Evolutionary conservation across 2,113 vertebrate species (phyloP), one percentile per base, ranked within the genome.

Genomic region (Seriola dumerili): DNA sequence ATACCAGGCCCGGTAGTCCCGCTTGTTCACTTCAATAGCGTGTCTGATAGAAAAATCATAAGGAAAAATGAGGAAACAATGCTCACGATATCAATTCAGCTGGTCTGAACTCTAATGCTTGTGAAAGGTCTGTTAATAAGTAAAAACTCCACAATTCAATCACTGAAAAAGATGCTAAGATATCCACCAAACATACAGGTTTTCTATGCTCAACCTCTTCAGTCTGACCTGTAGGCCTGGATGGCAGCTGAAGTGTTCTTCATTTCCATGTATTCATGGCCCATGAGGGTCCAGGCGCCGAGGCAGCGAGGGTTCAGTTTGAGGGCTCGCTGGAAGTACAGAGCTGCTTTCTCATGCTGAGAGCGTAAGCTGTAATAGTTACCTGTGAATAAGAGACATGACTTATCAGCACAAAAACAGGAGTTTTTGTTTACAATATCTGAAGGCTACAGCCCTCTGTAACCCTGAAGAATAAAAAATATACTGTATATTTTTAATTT

Each of bases 211-310:
- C 25, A 25, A 2, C 16, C 4, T 25, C n/a, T 36, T 38, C 5
- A 23, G 21, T 25, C 87, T 70, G 38, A 94, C 93, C 92, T 91
- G 64, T 99, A 99, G 79, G 98, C 98, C 87, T 99, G 98, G 80
- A 99, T 99, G 82, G 98, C 98, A 38, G 98, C 98, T 16, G 98
- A 99, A 0, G 98, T 99, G 91, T 99, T 99, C 92, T 99, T 99
- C 98, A 99, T 99, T 92, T 99, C 98, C 98, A 99, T 99, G 91
- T 99, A 99, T 72, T 99, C 98, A 16, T 99, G 98, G 48, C 98
- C 98, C 98, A 99, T 99, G 44, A 99, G 96, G 0, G 98, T 99
- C 98, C 98, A 99, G 69, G 98, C 98, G 21, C 98, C 98, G 25
- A 99, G 96, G 87, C 99, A 99, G 50, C 98, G 97, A 67, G 98